Base-by-base conservation (phyloP, 2,113 vertebrate species). In the Motacilla alba region DNA sequence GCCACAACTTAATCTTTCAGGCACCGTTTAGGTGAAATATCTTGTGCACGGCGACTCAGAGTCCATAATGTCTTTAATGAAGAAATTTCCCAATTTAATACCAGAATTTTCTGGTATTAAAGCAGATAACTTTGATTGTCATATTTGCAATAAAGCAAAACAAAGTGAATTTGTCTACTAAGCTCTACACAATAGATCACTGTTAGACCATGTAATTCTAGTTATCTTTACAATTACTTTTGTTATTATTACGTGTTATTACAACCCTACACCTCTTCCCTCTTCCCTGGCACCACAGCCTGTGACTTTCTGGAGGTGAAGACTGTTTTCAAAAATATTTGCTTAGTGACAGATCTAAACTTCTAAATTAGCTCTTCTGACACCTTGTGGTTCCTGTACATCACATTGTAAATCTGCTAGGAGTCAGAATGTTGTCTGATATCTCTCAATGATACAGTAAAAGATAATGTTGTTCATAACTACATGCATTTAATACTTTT, bases 271-370 rank as follows among this genome's bases (percentile, higher is more conserved):
- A 89, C 43, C 43, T 93, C 93, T 68, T 91, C 47, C n/a, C 22
- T 87, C 87, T 66, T 83, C 74, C 70, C 70, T 89, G 58, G 89
- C 91, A 68, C 49, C 18, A 50, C 62, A 88, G 27, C 52, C 56
- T 68, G 68, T 79, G 90, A 89, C 82, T 95, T 96, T 96, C 82
- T 95, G 78, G 69, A 91, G 89, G 77, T 55, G 69, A 97, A 97
- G 68, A 86, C 93, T 96, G 87, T 96, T 97, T 96, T 96, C 35
- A 55, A 89, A 89, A 97, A 95, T 86, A 78, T 70, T 89, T 97
- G 78, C 78, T 94, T 96, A 78, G 74, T 83, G 88, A 94, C 75
- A 90, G 37, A 64, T 70, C 81, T 87, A 85, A 97, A 93, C 66
- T 79, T 85, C 66, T 91, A 79, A 93, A 95, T 84, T 90, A 90